Evolutionary conservation across 2,113 vertebrate genomes (phyloP).

Genomic region (Takifugu bimaculatus): DNA sequence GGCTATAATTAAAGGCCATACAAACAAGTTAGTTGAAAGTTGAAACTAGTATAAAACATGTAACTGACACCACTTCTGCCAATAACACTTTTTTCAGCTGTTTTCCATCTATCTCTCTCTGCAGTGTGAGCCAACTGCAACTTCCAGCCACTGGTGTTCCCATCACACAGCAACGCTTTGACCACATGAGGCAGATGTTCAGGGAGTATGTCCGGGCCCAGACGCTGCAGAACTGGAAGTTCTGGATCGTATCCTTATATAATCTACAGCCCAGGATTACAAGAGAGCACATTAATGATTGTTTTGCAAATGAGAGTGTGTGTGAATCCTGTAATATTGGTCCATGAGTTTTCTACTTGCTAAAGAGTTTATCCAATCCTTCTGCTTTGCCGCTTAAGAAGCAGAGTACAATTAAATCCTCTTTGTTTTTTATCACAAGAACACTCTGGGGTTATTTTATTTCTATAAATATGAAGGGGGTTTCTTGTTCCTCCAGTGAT

Average conservation of each 20-base stretch:
- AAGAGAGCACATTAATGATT: too few species aligned
- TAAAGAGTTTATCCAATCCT: conserved; percentile 6
- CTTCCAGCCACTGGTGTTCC: conserved; percentile 92
- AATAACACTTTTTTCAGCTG: neutral
- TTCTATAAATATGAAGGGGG: conserved; percentile 19
- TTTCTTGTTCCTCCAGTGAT: conserved; percentile 2
- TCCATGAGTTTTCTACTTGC: conserved; percentile 15
- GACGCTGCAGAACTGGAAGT: conserved; percentile 96
- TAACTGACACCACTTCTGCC: too few species aligned
- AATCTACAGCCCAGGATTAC: too few species aligned
- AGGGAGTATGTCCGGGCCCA: conserved; percentile 85
- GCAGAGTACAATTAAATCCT: conserved; percentile 8
- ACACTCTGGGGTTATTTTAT: conserved; percentile 15
- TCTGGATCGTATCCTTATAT: conserved; percentile 95
- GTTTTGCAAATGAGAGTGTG: neutral
- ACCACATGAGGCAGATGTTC: conserved; percentile 94
- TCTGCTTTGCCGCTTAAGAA: conserved; percentile 7
- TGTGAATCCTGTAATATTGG: conserved; percentile 5
- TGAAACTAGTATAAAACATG: too few species aligned
- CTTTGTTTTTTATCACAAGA: conserved; percentile 12
- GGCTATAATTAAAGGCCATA: too few species aligned
- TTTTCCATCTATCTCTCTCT: conserved; percentile 5
- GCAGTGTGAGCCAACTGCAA: conserved; percentile 90
- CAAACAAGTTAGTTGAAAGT: too few species aligned
- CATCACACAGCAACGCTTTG: conserved; percentile 90